Base-by-base conservation (phyloP, 2,888 invertebrate genomes). In the Omphaloscelis lunosa region DNA sequence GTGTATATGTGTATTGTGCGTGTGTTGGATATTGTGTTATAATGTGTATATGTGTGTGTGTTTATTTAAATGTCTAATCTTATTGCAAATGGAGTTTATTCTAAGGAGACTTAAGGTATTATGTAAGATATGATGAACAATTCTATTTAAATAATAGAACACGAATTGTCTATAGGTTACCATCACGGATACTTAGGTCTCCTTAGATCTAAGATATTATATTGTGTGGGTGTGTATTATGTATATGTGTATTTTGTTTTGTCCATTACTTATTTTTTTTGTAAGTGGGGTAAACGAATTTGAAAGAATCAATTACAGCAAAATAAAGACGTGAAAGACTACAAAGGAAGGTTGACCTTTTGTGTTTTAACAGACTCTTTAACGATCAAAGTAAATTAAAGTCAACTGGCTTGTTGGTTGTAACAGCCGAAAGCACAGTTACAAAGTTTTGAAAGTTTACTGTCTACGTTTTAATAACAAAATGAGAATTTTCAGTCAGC, bases 361-460 rank as follows among this genome's bases (percentile, higher is more conserved):
- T 72, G 69, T 71, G 72, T 68, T n/a, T 51, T 53, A 53, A 76
- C 69, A 75, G 34, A 82, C 72, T 69, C 61, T 82, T 74, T 76
- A 72, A 65, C 58, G 56, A 80, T 73, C 73, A 75, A 83, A 83
- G 69, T 73, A 62, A 82, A 78, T 74, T 29, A 48, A 63, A 74
- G 71, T 63, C 77, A 84, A 68, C 67, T 56, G 23, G 51, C 53
- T 70, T 72, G 65, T 74, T 45, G 77, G 68, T 70, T 69, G 62
- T 74, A 56, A 78, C 68, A 76, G 63, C 39, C 58, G 45, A 58
- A 71, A 53, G 41, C 56, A 72, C 74, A 69, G 68, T 75, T 73
- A 59, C 56, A 58, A 77, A 77, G 69, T 83, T 72, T 74, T 56
- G 23, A 77, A 65, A 39, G 41, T 48, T 72, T 53, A 53, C 51